Base-by-base conservation (phyloP, 2,113 vertebrate genomes). In the Tychaedon coryphoeus region DNA sequence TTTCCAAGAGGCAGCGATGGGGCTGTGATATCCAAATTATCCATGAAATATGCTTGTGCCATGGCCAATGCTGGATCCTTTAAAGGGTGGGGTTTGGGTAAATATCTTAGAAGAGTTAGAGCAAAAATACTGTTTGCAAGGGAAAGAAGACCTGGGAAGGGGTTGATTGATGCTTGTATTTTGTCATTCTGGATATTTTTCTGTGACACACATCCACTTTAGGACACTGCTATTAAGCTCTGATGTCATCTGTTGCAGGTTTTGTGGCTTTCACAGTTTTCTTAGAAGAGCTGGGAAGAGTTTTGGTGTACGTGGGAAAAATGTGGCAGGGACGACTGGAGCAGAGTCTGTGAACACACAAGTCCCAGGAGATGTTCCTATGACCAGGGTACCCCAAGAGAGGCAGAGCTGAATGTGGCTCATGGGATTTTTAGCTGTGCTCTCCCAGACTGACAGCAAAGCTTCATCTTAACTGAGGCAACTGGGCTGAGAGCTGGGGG, bases 381-480 rank as follows among this genome's bases (percentile, higher is more conserved):
- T 8, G 22, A 31, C 48, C 36, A 19, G 83, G 56, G 28, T 51
- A 18, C 36, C 57, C 22, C 26, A 47, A 31, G 3, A 86, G n/a
- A 36, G 50, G 57, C 43, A 78, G 57, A 75, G 33, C 20, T 53
- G 42, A 25, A 8, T 2, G 6, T 38, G 56, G 24, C 38, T 67
- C 3, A 2, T 36, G 5, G n/a, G 50, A 31, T 40, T 79, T 80
- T 67, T 25, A 66, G 17, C 38, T 8, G 1, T 20, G 9, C 23
- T 61, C 5, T 28, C 33, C 40, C 19, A 9, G 22, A 6, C 9
- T 73, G 13, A 6, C 18, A 22, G 0, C 12, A 19, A 10, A n/a
- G 9, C 29, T 77, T 72, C 20, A 26, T 40, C 57, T 40, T 33
- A 47, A n/a, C 24, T 43, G 26, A 40, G 58, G 48, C 13, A 47